Evolutionary conservation across 2,888 invertebrate genomes (phyloP), one percentile per base, ranked within the genome.

Genomic region (Heliconius hortense): DNA sequence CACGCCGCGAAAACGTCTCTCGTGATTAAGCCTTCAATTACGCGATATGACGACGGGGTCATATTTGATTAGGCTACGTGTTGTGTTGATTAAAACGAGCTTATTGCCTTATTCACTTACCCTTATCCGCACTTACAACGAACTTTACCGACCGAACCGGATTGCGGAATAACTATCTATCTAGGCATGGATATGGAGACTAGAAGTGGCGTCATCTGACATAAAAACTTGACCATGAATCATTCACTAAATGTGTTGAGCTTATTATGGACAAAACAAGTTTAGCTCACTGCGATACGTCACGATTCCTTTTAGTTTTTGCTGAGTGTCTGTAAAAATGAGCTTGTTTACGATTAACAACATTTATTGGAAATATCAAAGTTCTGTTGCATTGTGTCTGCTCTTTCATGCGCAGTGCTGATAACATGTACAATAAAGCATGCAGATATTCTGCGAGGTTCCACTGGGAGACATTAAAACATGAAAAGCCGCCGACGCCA

Each of bases 51-150:
- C 90, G 89, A 90, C 89, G 88, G 92, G 90, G 89, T 92, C 90
- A 93, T 93, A 92, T 94, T 93, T 93, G 93, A 93, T 93, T 92
- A 94, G 90, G 89, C 88, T 89, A 90, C 89, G 89, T 89, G 91
- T 92, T 91, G 89, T 91, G 91, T 92, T 92, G 90, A 93, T 93
- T 93, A 93, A 93, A 92, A 89, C 87, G 86, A 92, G 90, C 90
- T 91, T 92, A 92, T 93, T 93, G 91, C 90, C 88, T 89, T 91
- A 92, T 90, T 90, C 89, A 88, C 88, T 91, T 88, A 87, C 86
- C 83, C 84, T 84, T 87, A 83, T 86, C 87, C 86, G 87, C 87
- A 83, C 85, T 79, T 78, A 82, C 35, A 66, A 59, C 74, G 48
- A 78, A 76, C 81, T 84, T 82, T 82, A 76, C 74, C 75, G 75